Percentiles rank a stretch among this genome's conserved stretches.
phyloP scores from a whole-genome alignment of 2,888 invertebrate genomes.

The Melolontha melolontha region DNA sequence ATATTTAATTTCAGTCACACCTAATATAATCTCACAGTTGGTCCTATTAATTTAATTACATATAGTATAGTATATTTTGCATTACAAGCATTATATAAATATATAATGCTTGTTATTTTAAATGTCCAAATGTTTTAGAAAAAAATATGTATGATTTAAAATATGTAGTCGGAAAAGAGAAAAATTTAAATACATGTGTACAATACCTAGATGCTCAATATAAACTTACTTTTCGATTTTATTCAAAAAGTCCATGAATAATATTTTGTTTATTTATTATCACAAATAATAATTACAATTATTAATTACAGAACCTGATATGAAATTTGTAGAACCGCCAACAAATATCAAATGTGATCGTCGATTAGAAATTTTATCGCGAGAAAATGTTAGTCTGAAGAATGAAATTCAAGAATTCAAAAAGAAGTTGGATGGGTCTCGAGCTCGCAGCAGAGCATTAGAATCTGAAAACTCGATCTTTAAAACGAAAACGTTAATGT shows the following conservation, averaged over 20 bases:
- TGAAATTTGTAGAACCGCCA: slow-evolving; percentile 11
- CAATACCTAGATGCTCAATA: background rate
- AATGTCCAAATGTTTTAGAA: no score
- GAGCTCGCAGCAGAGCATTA: slow-evolving; percentile 76
- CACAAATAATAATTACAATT: background rate
- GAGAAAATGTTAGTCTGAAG: slow-evolving; percentile 70
- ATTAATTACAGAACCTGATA: slow-evolving; percentile 18
- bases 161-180: no score
- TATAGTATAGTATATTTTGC: no score
- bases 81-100: no score
- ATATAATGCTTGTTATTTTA: no score
- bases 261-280: background rate
- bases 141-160: no score
- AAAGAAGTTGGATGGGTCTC: slow-evolving; percentile 75
- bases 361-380: slow-evolving; percentile 69
- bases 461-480: slow-evolving; percentile 73
- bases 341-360: slow-evolving; percentile 49
- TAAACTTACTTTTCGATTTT: slow-evolving; percentile 27
- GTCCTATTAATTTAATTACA: no score
- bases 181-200: no score
- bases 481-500: slow-evolving; percentile 71
- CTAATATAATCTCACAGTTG: no score
- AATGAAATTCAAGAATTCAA: slow-evolving; percentile 71
- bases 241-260: slow-evolving; percentile 1
- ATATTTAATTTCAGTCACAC: no score